A percentile compares a stretch with the other conserved stretches of the same genome.
phyloP scores from a whole-genome alignment of 1,140 invertebrate species.

The Cotesia typhae region DNA sequence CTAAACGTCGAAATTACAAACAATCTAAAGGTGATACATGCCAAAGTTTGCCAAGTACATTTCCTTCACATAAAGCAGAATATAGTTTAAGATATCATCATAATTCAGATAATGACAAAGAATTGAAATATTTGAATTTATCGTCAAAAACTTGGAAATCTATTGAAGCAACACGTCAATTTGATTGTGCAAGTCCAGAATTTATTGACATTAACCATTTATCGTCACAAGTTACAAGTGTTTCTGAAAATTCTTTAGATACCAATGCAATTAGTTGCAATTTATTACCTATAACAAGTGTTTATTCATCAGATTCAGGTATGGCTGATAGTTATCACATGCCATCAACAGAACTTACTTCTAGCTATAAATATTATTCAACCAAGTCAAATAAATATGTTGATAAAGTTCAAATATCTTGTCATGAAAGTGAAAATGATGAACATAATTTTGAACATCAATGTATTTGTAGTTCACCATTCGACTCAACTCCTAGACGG shows the following conservation, averaged over 20 bases:
- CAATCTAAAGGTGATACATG: conserved; percentile 41
- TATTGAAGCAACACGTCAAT: conserved; percentile 21
- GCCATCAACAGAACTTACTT: conserved; percentile 56
- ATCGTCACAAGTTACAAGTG: conserved; percentile 10
- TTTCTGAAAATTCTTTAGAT: conserved; percentile 29
- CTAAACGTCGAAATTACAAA: not conserved
- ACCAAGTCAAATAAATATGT: conserved; percentile 38
- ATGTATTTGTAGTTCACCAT: conserved; percentile 77
- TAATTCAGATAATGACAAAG: conserved; percentile 26
- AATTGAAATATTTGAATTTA: conserved; percentile 12
- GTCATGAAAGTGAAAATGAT: conserved; percentile 69
- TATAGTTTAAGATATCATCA: conserved; percentile 37
- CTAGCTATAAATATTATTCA: conserved; percentile 49
- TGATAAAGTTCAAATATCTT: conserved; percentile 41
- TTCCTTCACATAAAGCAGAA: conserved; percentile 31
- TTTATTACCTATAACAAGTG: conserved; percentile 47
- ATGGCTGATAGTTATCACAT: conserved; percentile 78
- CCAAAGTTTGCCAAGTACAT: conserved; percentile 47
- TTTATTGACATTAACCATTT: conserved; percentile 22
- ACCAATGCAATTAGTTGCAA: conserved; percentile 36
- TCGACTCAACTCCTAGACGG: conserved; percentile 72
- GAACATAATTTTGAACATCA: conserved; percentile 74
- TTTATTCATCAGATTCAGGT: conserved; percentile 80
- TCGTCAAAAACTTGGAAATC: conserved; percentile 39
- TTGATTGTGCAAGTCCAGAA: conserved; percentile 17